Evolutionary conservation across 2,113 vertebrate species (phyloP), one percentile per base, ranked within the genome.

Genomic region (Perccottus glenii): DNA sequence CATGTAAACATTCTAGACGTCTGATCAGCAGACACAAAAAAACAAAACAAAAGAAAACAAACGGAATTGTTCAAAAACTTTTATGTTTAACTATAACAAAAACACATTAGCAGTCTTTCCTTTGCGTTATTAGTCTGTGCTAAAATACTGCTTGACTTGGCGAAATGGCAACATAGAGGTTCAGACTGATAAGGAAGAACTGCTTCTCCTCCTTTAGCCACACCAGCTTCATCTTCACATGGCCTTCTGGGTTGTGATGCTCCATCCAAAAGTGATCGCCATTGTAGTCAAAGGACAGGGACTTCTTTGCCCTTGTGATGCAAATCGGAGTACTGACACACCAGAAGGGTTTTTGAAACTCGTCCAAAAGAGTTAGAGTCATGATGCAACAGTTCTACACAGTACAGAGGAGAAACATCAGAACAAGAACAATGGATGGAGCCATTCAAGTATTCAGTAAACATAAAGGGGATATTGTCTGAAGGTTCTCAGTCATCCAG

Each of bases 321-420:
- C 2, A 10, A 1, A 76, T 5, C 7, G 86, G 81, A 2, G 75
- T n/a, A 73, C 82, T 81, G 49, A 81, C 7, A 9, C 82, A 88
- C 88, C 86, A 88, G 67, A 85, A 69, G 5, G 84, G 86, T 16
- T 72, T 73, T 63, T 80, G 75, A 66, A 46, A 73, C 44, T 73
- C 75, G 6, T 87, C 81, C 60, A 80, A 65, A 60, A 88, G 78
- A 0, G 86, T 89, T 72, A 88, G 40, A 2, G 72, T 51, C 70
- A 89, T 44, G 72, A 87, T 4, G 79, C 86, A 89, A 77, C 86
- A 88, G 67, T 84, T 88, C 88, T 89, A 12, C 1, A 7, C 2
- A 2, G 27, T 0, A n/a, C 0, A 11, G 42, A 8, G 58, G 6
- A 63, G 3, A 60, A 32, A 5, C 45, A 4, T 60, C 16, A 67